Conservation (phyloP, 53 echinoderm and acorn worm genomes). For the Pentamera pediparva region DNA sequence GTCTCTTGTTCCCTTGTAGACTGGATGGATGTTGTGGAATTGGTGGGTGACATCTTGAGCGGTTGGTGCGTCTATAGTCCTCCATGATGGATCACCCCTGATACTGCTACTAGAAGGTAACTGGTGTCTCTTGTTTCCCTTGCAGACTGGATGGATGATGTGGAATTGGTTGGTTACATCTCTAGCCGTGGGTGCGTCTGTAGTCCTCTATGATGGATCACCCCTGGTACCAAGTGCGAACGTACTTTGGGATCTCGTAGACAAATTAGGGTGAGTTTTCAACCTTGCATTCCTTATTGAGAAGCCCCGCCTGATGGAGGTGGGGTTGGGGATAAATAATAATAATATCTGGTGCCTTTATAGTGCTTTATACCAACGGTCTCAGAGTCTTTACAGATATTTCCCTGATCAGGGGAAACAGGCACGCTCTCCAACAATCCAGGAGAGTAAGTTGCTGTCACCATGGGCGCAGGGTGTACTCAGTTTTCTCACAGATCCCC, state of each 20-base stretch:
- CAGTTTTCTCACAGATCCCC: too few species aligned
- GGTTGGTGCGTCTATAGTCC: constrained; percentile 70
- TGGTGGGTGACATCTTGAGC: constrained; percentile 70
- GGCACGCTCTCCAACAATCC: too few species aligned
- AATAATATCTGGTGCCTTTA: too few species aligned
- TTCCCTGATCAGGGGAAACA: too few species aligned
- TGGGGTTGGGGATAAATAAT: too few species aligned
- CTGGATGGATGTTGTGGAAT: constrained; percentile 95
- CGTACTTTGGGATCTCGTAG: constrained; percentile 92
- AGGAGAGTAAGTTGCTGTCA: too few species aligned
- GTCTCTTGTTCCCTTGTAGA: constrained; percentile 26
- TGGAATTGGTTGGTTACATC: constrained; percentile 96
- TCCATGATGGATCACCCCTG: constrained; percentile 93
- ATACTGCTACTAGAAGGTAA: constrained; percentile 56
- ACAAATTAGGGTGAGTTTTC: constrained; percentile 83
- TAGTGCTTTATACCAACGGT: too few species aligned
- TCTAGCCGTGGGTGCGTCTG: constrained; percentile 76
- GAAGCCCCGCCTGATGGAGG: too few species aligned
- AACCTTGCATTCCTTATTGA: too few species aligned
- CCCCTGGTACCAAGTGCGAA: constrained; percentile 73
- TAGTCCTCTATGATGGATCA: constrained; percentile 94
- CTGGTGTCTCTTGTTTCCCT: constrained; percentile 68
- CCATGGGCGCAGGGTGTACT: too few species aligned
- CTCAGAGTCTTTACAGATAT: too few species aligned
- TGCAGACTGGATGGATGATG: constrained; percentile 99